Percentiles rank a stretch among this genome's conserved stretches.
Conservation (phyloP, 1,140 invertebrate genomes). For the Halesus radiatus region DNA sequence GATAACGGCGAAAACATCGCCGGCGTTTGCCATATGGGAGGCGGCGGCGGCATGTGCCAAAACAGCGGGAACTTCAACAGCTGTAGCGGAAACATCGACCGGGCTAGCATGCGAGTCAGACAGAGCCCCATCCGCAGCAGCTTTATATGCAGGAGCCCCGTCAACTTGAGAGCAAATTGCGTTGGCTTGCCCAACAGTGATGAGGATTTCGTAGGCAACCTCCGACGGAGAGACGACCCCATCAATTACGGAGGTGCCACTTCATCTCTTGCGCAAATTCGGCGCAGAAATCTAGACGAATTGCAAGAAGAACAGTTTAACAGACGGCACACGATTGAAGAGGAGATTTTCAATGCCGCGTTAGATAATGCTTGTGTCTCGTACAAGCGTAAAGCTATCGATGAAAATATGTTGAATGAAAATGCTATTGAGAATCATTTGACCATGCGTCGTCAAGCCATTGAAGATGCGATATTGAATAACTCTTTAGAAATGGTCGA, state of each 20-base stretch:
- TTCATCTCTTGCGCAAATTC: slow-evolving; percentile 14
- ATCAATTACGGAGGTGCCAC: slow-evolving; percentile 8
- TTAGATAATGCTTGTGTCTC: slow-evolving; percentile 10
- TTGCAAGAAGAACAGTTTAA: neutral
- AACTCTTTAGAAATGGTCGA: slow-evolving; percentile 34
- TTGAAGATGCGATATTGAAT: slow-evolving; percentile 44
- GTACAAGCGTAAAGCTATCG: slow-evolving; percentile 26
- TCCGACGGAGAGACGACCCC: neutral
- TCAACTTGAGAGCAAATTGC: neutral
- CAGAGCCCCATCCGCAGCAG: neutral
- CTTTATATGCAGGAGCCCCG: slow-evolving; percentile 1
- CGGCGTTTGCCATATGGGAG: neutral
- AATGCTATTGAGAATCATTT: slow-evolving; percentile 8
- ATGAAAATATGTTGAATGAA: slow-evolving; percentile 34
- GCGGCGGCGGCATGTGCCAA: neutral
- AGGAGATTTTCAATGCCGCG: slow-evolving; percentile 3
- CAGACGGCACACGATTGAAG: slow-evolving; percentile 27
- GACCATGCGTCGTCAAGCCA: slow-evolving; percentile 23
- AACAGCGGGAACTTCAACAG: slow-evolving; percentile 24
- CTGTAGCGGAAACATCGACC: neutral
- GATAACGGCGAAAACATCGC: neutral
- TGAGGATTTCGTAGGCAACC: neutral
- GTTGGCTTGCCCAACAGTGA: slow-evolving; percentile 14
- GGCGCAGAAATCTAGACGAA: neutral
- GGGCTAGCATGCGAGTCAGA: slow-evolving; percentile 3